Base-by-base conservation (phyloP, 30 jellyfish, hydroid and myxozoan species). In the Hydra vulgaris region DNA sequence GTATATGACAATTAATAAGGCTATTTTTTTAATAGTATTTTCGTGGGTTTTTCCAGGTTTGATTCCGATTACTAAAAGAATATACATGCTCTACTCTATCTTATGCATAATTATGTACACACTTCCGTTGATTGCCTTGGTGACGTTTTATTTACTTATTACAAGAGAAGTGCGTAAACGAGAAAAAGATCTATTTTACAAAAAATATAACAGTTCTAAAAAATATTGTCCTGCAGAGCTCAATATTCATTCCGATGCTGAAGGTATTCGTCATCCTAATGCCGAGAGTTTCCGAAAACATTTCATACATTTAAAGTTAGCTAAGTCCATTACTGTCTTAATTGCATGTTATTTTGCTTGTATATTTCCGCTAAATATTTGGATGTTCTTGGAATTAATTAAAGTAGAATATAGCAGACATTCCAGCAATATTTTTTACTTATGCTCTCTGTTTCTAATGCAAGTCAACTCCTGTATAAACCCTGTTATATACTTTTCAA, bases 1-100 rank as follows among this genome's bases (percentile, higher is more conserved):
- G 21, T 61, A 20, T 69, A 85, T 85, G 95, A 53, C 97, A 23
- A 85, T 70, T 55, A 23, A 54, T n/a, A 81, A 82, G 55, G 82
- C 86, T 17, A 83, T 61, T 55, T 25, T 83, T 18, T 74, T 89
- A 26, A 19, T 89, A 25, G n/a, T 24, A 7, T 54, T 85, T 21
- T 70, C 89, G 70, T 89, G 97, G 97, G 17, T 89, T 53, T 52
- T 89, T 15, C 97, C 97, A 1, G 61, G 85, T 53, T 18, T 82
- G 22, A 71, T 82, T 16, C 94, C 97, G 21, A 26, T 86, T 53
- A 54, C 82, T n/a, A 92, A 92, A 7, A 77, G 66, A 67, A 72
- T 66, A 24, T 70, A 74, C 7, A 53, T 1, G 21, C n/a, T 21
- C 18, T 80, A 80, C 67, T 53, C 27, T 19, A 54, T 27, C 3